Evolutionary conservation across 2,888 invertebrate species (phyloP).

Genomic region (Ectropis crepuscularia): DNA sequence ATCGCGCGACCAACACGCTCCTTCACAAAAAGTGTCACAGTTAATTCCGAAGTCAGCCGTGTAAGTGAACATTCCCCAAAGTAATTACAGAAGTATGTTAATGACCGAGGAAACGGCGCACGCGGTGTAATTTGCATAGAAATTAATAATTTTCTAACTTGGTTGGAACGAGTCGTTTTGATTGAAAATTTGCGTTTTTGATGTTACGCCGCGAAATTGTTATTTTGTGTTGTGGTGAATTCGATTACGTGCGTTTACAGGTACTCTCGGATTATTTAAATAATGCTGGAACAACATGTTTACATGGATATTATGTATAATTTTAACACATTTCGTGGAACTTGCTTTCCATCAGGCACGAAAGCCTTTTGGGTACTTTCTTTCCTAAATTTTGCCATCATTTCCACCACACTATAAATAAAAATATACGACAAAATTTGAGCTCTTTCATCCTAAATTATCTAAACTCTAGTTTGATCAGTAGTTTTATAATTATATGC

Average conservation of each 20-base stretch:
- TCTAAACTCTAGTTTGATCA: background rate
- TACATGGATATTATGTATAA: slow-evolving; percentile 3
- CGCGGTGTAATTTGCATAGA: slow-evolving; percentile 45
- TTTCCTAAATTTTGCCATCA: too few species aligned
- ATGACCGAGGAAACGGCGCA: slow-evolving; percentile 42
- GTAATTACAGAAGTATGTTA: slow-evolving; percentile 43
- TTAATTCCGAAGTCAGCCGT: slow-evolving; percentile 25
- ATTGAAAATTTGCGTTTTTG: slow-evolving; percentile 47
- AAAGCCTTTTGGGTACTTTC: too few species aligned
- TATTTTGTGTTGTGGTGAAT: slow-evolving; percentile 35
- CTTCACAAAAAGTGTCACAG: slow-evolving; percentile 19
- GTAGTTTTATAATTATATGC: background rate
- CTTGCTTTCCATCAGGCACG: too few species aligned
- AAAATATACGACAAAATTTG: too few species aligned
- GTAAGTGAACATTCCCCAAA: slow-evolving; percentile 39
- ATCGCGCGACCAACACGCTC: slow-evolving; percentile 15
- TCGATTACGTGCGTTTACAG: slow-evolving; percentile 27
- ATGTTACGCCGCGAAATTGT: slow-evolving; percentile 46
- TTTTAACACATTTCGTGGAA: background rate
- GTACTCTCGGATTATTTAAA: slow-evolving; percentile 23
- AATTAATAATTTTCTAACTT: slow-evolving; percentile 48
- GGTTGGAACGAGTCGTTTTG: slow-evolving; percentile 42
- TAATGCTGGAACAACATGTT: slow-evolving; percentile 16
- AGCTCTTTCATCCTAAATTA: too few species aligned
- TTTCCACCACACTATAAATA: too few species aligned